A percentile compares a stretch with the other conserved stretches of the same genome.
phyloP scores from a whole-genome alignment of 2,888 invertebrate genomes.

The Hypena proboscidalis region DNA sequence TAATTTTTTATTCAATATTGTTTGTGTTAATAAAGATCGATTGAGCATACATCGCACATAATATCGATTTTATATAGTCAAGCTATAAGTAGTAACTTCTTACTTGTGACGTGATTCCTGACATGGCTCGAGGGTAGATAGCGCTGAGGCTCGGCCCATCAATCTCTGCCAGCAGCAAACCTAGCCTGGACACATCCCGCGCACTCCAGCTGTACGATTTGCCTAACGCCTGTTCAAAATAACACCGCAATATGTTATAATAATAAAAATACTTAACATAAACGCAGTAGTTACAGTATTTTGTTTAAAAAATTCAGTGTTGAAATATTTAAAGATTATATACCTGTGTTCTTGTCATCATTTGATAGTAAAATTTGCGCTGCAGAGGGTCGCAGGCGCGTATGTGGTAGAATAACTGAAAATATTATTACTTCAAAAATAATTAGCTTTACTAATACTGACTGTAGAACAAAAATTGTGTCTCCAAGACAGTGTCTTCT shows the following conservation, averaged over 20 bases:
- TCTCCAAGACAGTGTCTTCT: too few species aligned
- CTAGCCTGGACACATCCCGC: constrained; percentile 70
- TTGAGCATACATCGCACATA: too few species aligned
- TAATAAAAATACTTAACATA: too few species aligned
- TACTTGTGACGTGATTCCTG: constrained; percentile 71
- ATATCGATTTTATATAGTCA: too few species aligned
- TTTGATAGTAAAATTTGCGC: constrained; percentile 66
- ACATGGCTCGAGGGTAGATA: constrained; percentile 71
- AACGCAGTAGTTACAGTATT: neutral
- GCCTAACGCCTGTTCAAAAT: constrained; percentile 64
- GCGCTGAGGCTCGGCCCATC: constrained; percentile 60
- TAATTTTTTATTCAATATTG: too few species aligned
- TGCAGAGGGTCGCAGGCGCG: constrained; percentile 75
- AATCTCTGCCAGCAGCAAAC: constrained; percentile 69
- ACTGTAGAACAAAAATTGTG: too few species aligned
- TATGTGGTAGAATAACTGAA: constrained; percentile 74
- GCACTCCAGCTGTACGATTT: constrained; percentile 77
- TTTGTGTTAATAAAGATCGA: too few species aligned
- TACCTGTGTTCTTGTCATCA: constrained; percentile 77
- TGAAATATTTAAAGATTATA: neutral
- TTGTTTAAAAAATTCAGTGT: too few species aligned
- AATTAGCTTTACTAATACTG: too few species aligned
- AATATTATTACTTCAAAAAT: too few species aligned
- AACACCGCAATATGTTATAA: constrained; percentile 32
- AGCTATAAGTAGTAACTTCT: too few species aligned